Conservation (phyloP, 2,888 invertebrate species). For the Bursaphelenchus okinawaensis region DNA sequence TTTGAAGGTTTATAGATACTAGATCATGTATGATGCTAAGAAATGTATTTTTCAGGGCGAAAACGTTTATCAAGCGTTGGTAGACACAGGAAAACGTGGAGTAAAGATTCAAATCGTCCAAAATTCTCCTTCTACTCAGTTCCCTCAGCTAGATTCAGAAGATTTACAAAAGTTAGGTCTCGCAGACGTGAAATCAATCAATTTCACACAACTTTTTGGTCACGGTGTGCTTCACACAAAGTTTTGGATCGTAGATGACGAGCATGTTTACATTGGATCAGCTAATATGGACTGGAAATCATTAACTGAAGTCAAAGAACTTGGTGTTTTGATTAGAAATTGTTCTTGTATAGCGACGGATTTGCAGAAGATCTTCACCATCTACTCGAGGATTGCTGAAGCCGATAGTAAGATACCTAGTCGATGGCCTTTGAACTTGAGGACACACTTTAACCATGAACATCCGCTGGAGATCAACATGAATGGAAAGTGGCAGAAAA, state of each 20-base stretch:
- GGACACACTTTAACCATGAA: constrained; percentile 37
- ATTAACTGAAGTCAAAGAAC: constrained; percentile 63
- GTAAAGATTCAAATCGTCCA: constrained; percentile 45
- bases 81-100: constrained; percentile 35
- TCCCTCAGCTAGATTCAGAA: constrained; percentile 28
- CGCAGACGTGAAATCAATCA: constrained; percentile 38
- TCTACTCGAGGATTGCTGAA: constrained; percentile 53
- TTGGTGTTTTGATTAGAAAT: constrained; percentile 76
- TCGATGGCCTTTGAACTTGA: constrained; percentile 33
- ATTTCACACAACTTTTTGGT: constrained; percentile 64
- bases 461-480: constrained; percentile 40
- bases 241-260: constrained; percentile 80
- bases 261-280: constrained; percentile 82
- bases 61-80: constrained; percentile 37
- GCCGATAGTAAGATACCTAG: constrained; percentile 36
- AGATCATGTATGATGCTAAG: neutral
- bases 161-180: constrained; percentile 35
- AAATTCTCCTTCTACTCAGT: constrained; percentile 23
- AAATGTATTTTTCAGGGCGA: constrained; percentile 31
- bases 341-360: constrained; percentile 79
- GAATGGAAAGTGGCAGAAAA: constrained; percentile 17
- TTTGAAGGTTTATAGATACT: neutral
- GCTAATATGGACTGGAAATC: constrained; percentile 70
- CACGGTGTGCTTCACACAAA: constrained; percentile 90
- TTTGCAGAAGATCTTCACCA: constrained; percentile 79